Evolutionary conservation across 2,113 vertebrate genomes (phyloP), one percentile per base, ranked within the genome.

Genomic region (Anhinga rufa): DNA sequence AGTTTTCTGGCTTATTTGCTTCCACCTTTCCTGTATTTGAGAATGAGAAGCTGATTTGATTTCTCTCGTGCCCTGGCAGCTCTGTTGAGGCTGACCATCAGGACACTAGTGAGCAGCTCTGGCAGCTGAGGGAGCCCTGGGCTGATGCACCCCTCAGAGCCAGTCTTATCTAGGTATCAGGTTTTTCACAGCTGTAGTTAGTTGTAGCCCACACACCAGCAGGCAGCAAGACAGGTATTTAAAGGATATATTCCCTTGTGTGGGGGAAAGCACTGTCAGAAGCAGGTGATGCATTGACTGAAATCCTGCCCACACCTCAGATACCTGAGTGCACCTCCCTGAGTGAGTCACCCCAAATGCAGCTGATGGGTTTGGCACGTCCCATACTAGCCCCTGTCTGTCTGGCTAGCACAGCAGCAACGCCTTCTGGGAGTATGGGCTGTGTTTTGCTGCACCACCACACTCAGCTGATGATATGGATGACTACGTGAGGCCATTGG

Each of bases 401-500:
- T 15, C 44, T 78, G 84, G 29, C 32, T 62, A 64, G 86, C 32
- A 20, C 28, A 74, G 68, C 60, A 78, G 76, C 64, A 69, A 4
- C 3, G 4, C 70, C 44, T 55, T 26, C 65, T 40, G 52, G 66
- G 54, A 81, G 61, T 36, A 40, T 3, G 6, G 12, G 6, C 17
- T 52, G 32, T 1, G 2, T 61, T 75, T 57, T 46, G 62, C 82
- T 86, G 55, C 44, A 58, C n/a, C 48, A 52, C 40, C 52, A n/a
- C 38, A 12, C 44, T 82, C 71, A 55, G 61, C 16, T 55, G 62
- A 15, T 51, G 36, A 25, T 34, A 28, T 1, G 5, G 40, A n/a
- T 66, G 71, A 46, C 34, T 31, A 14, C 1, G 1, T 0, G 4
- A 1, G 5, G 18, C 61, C 25, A 1, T n/a, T 0, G 0, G 48